A percentile compares a stretch with the other conserved stretches of the same genome.
Conservation (phyloP, 2,113 vertebrate species). For the Ammospiza caudacuta region DNA sequence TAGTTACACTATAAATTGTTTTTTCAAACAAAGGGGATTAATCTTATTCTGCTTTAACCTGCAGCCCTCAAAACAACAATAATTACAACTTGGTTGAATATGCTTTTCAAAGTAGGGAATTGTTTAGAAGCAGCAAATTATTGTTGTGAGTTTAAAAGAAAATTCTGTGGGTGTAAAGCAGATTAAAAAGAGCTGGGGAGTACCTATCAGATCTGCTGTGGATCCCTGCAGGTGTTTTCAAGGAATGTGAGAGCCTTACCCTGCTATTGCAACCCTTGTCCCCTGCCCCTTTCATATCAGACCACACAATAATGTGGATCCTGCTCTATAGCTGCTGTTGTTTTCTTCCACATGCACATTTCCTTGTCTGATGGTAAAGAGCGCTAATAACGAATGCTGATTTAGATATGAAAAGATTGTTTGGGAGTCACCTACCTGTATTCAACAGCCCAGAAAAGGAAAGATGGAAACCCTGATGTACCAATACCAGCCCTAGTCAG, state of each 20-base stretch:
- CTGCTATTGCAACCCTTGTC: background rate
- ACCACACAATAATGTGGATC: background rate
- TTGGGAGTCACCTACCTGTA: background rate
- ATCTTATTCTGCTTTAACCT: background rate
- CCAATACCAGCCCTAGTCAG: background rate
- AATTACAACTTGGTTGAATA: background rate
- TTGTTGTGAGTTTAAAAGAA: background rate
- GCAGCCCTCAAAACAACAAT: background rate
- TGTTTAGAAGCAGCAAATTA: background rate
- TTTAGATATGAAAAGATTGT: background rate
- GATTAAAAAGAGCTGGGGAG: background rate
- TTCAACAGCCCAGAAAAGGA: background rate
- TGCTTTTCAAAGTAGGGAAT: background rate
- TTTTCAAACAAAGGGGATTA: background rate
- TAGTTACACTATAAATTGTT: background rate
- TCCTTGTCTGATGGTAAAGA: background rate
- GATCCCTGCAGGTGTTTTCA: background rate
- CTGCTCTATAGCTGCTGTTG: background rate
- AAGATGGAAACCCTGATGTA: background rate
- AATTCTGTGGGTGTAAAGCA: background rate
- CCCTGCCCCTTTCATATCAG: accelerated
- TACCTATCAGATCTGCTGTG: background rate
- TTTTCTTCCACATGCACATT: background rate
- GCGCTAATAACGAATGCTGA: accelerated
- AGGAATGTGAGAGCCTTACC: background rate